Conservation (phyloP, 2,113 vertebrate species). For the Salminus brasiliensis region DNA sequence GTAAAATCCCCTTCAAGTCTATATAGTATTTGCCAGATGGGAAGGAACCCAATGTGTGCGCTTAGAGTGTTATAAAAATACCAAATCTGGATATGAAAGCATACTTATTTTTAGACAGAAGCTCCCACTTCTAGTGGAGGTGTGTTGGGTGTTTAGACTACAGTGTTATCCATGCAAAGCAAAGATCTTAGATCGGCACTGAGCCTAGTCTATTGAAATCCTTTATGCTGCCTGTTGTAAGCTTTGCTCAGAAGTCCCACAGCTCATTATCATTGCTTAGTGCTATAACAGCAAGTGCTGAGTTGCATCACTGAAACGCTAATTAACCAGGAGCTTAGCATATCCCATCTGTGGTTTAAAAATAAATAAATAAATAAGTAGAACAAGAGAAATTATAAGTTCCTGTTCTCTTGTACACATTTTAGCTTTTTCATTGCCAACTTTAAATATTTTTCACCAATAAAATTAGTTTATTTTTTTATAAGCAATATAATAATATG, state of each 20-base stretch:
- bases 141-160: constrained; percentile 3
- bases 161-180: background rate
- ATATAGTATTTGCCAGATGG: constrained; percentile 2
- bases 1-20: constrained; percentile 10
- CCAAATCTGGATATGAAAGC: constrained; percentile 15
- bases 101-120: background rate
- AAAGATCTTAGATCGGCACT: constrained; percentile 7
- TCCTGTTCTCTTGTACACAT: background rate
- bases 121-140: background rate
- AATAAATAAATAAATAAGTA: background rate
- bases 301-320: constrained; percentile 30
- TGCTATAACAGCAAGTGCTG: constrained; percentile 20
- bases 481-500: no score
- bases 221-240: background rate
- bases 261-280: constrained; percentile 58
- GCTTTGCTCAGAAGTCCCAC: constrained; percentile 30
- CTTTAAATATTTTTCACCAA: background rate
- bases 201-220: constrained; percentile 11
- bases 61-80: background rate
- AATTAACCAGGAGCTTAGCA: constrained; percentile 59
- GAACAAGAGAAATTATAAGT: background rate
- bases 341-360: background rate
- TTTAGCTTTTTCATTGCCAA: background rate
- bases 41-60: background rate
- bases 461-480: no score